These are phyloP conservation scores for Nannoperca australis DNA, from an alignment of 2,797 vertebrate species.

Conservation along the genomic window DNA sequence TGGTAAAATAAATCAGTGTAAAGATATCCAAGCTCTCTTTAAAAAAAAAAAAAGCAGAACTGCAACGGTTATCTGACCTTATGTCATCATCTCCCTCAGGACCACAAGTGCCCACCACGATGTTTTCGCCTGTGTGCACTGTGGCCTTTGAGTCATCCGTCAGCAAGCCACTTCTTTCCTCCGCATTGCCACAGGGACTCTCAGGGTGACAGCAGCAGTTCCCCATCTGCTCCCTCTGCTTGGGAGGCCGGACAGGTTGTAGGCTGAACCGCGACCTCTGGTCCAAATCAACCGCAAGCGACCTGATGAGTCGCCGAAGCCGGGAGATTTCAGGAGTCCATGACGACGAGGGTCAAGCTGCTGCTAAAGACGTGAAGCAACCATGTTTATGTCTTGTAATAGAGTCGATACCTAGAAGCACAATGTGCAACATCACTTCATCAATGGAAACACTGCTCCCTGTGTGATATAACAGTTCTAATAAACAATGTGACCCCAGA, in stretches of 20 bases:
- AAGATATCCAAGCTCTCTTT: not conserved
- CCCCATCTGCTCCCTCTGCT: conserved; percentile 80
- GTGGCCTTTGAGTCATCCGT: conserved; percentile 62
- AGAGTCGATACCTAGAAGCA: conserved; percentile 5
- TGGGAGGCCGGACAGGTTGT: conserved; percentile 42
- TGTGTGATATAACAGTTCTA: not conserved
- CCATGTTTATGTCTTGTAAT: not conserved
- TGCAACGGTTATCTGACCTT: conserved; percentile 57
- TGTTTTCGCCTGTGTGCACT: conserved; percentile 30
- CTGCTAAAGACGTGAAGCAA: conserved; percentile 23
- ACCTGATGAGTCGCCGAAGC: conserved; percentile 55
- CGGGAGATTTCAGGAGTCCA: conserved; percentile 63
- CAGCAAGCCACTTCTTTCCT: conserved; percentile 81
- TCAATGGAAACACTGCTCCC: not conserved
- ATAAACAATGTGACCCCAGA: not conserved
- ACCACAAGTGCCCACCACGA: conserved; percentile 45
- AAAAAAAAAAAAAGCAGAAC: not conserved
- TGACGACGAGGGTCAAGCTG: conserved; percentile 42
- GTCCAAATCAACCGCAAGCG: conserved; percentile 38
- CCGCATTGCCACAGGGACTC: conserved; percentile 76
- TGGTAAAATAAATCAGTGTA: not conserved
- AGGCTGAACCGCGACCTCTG: conserved; percentile 43
- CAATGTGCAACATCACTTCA: not conserved
- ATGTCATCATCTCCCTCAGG: conserved; percentile 47
- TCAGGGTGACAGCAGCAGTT: conserved; percentile 77